Percentiles rank a stretch among this genome's conserved stretches.
Evolutionary conservation across 2,888 invertebrate species (phyloP).

Genomic region (Lasius fuliginosus): DNA sequence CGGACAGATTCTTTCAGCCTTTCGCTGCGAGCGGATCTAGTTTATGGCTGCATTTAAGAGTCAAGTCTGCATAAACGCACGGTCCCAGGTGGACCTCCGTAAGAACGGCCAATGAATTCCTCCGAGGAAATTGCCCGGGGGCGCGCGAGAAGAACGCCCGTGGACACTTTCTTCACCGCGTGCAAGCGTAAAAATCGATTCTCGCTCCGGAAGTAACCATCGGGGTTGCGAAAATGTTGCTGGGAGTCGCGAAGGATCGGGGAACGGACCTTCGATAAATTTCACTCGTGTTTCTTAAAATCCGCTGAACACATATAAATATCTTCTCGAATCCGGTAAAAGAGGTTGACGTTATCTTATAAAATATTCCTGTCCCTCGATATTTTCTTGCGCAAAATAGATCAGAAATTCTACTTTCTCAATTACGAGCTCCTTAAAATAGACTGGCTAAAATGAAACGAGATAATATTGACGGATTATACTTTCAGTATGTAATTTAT

Average conservation of each 20-base stretch:
- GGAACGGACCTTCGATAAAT: conserved; percentile 14
- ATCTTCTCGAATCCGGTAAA: neutral
- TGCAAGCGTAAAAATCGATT: conserved; percentile 60
- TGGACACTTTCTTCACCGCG: conserved; percentile 68
- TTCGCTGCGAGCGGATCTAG: conserved; percentile 64
- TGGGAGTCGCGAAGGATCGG: neutral
- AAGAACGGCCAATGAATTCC: conserved; percentile 77
- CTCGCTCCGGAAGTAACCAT: conserved; percentile 37
- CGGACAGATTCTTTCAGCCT: conserved; percentile 66
- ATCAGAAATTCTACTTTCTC: neutral
- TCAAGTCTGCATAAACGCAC: conserved; percentile 67
- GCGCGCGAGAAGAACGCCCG: conserved; percentile 62
- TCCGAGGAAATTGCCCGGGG: conserved; percentile 72
- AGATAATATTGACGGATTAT: neutral
- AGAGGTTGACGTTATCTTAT: conserved; percentile 5
- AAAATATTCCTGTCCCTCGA: conserved; percentile 15
- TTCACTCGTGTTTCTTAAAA: conserved; percentile 34
- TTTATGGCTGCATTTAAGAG: conserved; percentile 71
- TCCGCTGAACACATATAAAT: conserved; percentile 15
- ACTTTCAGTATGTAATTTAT: neutral
- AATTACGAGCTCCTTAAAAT: neutral
- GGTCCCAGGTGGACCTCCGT: conserved; percentile 77
- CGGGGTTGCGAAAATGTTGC: conserved; percentile 6
- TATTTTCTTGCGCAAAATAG: neutral
- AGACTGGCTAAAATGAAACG: neutral